A percentile compares a stretch with the other conserved stretches of the same genome.
phyloP scores from a whole-genome alignment of 2,113 vertebrate genomes.

The Nothoprocta perdicaria region DNA sequence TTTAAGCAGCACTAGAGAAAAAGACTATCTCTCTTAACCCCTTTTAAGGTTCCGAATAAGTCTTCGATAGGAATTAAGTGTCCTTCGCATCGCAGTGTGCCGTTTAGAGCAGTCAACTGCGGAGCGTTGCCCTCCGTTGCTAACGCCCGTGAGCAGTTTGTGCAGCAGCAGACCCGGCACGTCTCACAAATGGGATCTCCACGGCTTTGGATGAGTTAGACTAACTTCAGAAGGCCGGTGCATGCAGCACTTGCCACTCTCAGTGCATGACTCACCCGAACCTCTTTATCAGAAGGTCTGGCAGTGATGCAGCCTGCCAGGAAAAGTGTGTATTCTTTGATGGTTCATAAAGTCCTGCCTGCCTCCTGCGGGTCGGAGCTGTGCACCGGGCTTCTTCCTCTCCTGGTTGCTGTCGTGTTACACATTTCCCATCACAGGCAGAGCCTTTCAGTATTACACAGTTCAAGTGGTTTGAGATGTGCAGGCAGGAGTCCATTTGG shows the following conservation, averaged over 20 bases:
- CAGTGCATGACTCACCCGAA: background rate
- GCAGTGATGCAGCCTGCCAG: background rate
- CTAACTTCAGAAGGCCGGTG: background rate
- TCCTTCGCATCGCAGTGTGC: background rate
- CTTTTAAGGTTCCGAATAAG: background rate
- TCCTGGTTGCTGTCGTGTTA: slow-evolving; percentile 15
- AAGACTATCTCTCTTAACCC: background rate
- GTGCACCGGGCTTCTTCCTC: background rate
- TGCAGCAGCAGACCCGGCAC: background rate
- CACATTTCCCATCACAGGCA: slow-evolving; percentile 29
- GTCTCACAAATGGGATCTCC: background rate
- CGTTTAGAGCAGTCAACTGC: background rate
- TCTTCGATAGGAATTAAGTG: background rate
- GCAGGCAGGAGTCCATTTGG: background rate
- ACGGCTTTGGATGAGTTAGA: background rate
- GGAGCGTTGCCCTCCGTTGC: background rate
- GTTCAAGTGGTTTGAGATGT: background rate
- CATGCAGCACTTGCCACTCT: background rate
- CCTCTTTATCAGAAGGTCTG: background rate
- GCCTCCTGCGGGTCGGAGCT: slow-evolving; percentile 17
- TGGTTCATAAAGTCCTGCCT: background rate
- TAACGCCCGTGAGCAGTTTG: background rate
- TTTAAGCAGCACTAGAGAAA: background rate
- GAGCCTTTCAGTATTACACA: slow-evolving; percentile 2
- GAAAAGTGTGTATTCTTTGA: background rate